Base-by-base conservation (phyloP, 2,113 vertebrate genomes). In the Neoarius graeffei region DNA sequence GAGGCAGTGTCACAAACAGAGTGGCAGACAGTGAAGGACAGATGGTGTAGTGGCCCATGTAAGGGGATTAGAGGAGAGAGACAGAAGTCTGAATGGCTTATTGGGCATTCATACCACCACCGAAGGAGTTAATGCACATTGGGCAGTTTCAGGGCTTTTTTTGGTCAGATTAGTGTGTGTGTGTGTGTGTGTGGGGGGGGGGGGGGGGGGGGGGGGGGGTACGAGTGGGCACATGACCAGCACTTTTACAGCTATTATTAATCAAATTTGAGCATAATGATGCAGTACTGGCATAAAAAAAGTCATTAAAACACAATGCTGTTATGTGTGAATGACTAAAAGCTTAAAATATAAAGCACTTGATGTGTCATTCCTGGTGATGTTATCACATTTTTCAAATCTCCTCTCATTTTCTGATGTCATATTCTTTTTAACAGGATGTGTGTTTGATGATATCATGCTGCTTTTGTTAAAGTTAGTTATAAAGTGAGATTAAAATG, bases 21-120 rank as follows among this genome's bases (percentile, higher is more conserved):
- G 56, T 62, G 82, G 48, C 76, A 83, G 88, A 67, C 66, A 83
- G 83, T 54, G 84, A 86, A 27, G 67, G 85, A 86, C 87, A 91
- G 94, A 93, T 89, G 77, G 92, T 83, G 93, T 92, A 94, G 93
- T 92, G 91, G 92, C 92, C 93, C 94, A 93, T 94, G 69, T 94
- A 93, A 95, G 89, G 91, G 95, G 95, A 95, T 96, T 95, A 95
- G 88, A 85, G 89, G 91, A 84, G 83, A 91, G 92, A 91, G 94
- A 93, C 93, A 91, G 89, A 93, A 90, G 91, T 91, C 85, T 87
- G 94, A 94, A 95, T 94, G 95, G 95, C 92, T 95, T 94, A 93
- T 85, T 95, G 95, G 95, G 92, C 93, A 95, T 94, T 95, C 81
- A 90, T 88, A 84, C 73, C 81, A 86, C 35, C 35, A n/a, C 35